phyloP scores from a whole-genome alignment of 92 coral and sea anemone genomes.

The Zoanthus sansibaricus region DNA sequence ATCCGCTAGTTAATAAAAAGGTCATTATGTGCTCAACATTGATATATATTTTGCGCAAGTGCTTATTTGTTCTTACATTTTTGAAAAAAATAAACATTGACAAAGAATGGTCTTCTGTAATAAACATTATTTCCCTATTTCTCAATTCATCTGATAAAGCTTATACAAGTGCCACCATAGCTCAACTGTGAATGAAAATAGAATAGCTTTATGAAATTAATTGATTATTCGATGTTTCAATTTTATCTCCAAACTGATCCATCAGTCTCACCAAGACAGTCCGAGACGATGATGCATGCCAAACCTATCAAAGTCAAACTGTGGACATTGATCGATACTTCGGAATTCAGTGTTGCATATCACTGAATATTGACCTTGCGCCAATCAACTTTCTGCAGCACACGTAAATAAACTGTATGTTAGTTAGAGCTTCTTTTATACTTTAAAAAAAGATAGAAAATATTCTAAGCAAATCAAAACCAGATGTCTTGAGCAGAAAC shows the following conservation, averaged over 20 bases:
- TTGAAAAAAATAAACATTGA: not conserved
- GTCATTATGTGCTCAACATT: conserved; percentile 26
- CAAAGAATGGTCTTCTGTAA: conserved; percentile 7
- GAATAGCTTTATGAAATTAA: not conserved
- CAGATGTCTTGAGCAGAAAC: conserved; percentile 32
- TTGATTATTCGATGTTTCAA: conserved; percentile 24
- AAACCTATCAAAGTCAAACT: conserved; percentile 36
- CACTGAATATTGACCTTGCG: not conserved
- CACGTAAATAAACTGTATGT: conserved; percentile 21
- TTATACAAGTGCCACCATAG: not conserved
- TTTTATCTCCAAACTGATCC: conserved; percentile 25
- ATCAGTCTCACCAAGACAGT: not conserved
- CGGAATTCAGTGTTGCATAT: conserved; percentile 33
- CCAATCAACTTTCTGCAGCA: not conserved
- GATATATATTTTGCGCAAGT: conserved; percentile 18
- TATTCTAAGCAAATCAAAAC: conserved; percentile 6
- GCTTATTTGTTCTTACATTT: conserved; percentile 22
- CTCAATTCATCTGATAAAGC: not conserved
- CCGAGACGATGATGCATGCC: conserved; percentile 20
- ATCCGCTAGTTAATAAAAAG: not conserved
- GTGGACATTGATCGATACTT: conserved; percentile 25
- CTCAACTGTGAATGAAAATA: not conserved
- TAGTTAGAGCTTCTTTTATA: not conserved
- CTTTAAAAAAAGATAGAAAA: not conserved
- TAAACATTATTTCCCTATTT: conserved; percentile 3